These are phyloP conservation scores for Pasiphila rectangulata DNA, from an alignment of 2,888 invertebrate genomes.

Conservation along the genomic window DNA sequence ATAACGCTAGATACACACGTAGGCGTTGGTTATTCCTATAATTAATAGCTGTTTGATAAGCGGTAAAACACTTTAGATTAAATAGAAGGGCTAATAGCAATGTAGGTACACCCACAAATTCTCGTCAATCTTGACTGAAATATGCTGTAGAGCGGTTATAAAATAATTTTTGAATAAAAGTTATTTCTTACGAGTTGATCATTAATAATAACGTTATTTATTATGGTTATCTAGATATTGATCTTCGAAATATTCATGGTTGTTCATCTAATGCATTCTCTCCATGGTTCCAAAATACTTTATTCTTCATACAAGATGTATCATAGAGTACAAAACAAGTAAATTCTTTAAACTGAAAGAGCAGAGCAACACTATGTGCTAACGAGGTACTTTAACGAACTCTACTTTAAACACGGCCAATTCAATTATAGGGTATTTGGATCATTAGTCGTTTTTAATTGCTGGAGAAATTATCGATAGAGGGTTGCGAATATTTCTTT, in stretches of 20 bases:
- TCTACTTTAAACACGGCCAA: conserved; percentile 29
- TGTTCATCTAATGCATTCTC: too few species aligned
- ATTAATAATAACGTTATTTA: conserved; percentile 15
- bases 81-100: conserved; percentile 59
- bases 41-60: conserved; percentile 72
- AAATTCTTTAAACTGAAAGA: background rate
- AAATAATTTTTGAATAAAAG: conserved; percentile 11
- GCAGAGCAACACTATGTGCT: conserved; percentile 2
- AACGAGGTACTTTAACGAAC: conserved; percentile 2
- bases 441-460: conserved; percentile 14
- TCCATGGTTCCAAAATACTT: background rate
- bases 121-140: conserved; percentile 22
- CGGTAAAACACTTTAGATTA: conserved; percentile 74
- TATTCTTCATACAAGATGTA: too few species aligned
- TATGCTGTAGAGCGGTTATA: conserved; percentile 4
- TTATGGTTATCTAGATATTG: conserved; percentile 10
- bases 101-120: conserved; percentile 43
- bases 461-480: too few species aligned
- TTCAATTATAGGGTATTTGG: conserved; percentile 41
- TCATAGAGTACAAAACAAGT: background rate
- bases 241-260: background rate
- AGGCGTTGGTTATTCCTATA: conserved; percentile 63
- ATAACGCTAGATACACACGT: conserved; percentile 43
- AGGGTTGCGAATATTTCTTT: too few species aligned
- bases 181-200: conserved; percentile 1